These are phyloP conservation scores for Hymenochirus boettgeri DNA, from an alignment of 2,113 vertebrate genomes.

Conservation along the genomic window DNA sequence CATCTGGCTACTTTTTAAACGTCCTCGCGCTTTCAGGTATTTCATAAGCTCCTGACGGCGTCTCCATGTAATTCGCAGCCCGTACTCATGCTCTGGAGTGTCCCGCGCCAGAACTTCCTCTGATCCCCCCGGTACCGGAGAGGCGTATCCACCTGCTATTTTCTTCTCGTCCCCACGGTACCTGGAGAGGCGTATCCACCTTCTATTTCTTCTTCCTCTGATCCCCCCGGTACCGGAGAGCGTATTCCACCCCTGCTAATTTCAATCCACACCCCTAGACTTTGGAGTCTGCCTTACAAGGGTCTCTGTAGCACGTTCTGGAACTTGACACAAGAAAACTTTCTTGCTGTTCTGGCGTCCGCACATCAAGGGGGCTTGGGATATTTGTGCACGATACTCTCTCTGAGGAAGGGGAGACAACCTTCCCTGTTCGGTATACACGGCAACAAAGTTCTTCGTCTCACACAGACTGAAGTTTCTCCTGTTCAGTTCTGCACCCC, in stretches of 20 bases:
- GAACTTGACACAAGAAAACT: too few species aligned
- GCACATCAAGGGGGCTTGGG: slow-evolving; percentile 48
- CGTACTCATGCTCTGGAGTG: slow-evolving; percentile 82
- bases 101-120: slow-evolving; percentile 68
- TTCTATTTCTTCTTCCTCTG: slow-evolving; percentile 19
- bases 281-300: slow-evolving; percentile 1
- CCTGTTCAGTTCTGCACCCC: neutral
- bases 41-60: slow-evolving; percentile 63
- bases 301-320: too few species aligned
- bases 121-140: slow-evolving; percentile 9
- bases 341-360: slow-evolving; percentile 55
- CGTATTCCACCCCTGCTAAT: too few species aligned
- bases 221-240: too few species aligned
- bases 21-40: slow-evolving; percentile 62
- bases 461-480: neutral
- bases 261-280: neutral
- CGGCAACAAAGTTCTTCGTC: neutral
- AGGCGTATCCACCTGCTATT: neutral
- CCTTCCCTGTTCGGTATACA: neutral
- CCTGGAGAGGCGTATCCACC: slow-evolving; percentile 27
- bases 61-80: slow-evolving; percentile 82
- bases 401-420: neutral
- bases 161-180: neutral
- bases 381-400: neutral
- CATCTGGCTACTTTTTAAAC: slow-evolving; percentile 59